phyloP scores from a whole-genome alignment of 2,888 invertebrate species.

The Camptogramma bilineatum region DNA sequence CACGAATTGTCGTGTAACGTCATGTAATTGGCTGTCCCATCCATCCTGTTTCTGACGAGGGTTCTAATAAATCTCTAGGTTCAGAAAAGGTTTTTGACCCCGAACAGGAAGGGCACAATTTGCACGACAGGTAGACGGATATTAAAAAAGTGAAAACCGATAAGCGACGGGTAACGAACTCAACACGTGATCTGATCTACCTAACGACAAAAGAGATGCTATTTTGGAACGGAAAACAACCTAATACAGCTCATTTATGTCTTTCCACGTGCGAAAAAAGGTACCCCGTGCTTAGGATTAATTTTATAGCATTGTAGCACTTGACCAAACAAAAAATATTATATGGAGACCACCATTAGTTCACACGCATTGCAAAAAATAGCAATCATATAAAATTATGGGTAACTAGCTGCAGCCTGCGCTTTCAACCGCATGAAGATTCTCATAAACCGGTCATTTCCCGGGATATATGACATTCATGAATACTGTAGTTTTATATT shows the following conservation, averaged over 20 bases:
- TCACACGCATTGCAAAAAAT: too few relatives aligned
- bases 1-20: slow-evolving; percentile 9
- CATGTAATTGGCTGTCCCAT: slow-evolving; percentile 30
- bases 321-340: too few relatives aligned
- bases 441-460: too few relatives aligned
- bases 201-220: slow-evolving; percentile 19
- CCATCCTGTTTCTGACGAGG: slow-evolving; percentile 22
- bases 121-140: slow-evolving; percentile 34
- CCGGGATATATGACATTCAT: too few relatives aligned
- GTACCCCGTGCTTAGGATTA: too few relatives aligned
- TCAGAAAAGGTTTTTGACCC: slow-evolving; percentile 16
- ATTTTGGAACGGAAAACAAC: slow-evolving; percentile 21
- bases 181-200: slow-evolving; percentile 31
- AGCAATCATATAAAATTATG: too few relatives aligned
- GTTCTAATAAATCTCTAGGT: slow-evolving; percentile 23
- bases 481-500: too few relatives aligned
- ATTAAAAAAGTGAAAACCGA: slow-evolving; percentile 36
- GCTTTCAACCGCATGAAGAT: too few relatives aligned
- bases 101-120: slow-evolving; percentile 22
- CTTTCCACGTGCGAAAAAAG: slow-evolving; percentile 10
- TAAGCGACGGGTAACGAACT: slow-evolving; percentile 45
- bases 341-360: too few relatives aligned
- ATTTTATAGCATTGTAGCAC: too few relatives aligned
- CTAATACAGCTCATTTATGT: slow-evolving; percentile 15
- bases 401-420: too few relatives aligned